A percentile compares a stretch with the other conserved stretches of the same genome.
Conservation (phyloP, 1,140 invertebrate genomes). For the Nephila pilipes region DNA sequence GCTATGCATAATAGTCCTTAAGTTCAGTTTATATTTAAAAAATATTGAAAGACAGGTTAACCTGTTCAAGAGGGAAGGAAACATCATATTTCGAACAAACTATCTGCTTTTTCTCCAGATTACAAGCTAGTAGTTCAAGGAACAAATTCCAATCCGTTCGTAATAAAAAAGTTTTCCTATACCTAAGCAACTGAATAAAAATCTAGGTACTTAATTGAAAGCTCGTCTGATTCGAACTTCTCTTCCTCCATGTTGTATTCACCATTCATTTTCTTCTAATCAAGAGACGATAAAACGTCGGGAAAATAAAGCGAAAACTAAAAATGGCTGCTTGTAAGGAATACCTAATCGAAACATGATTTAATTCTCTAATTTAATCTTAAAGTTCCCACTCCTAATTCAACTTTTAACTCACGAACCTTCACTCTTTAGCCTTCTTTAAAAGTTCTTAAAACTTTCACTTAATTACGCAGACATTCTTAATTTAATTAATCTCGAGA, state of each 20-base stretch:
- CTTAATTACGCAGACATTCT: constrained; percentile 31
- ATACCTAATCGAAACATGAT: background rate
- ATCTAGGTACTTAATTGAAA: no score
- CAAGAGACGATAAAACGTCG: background rate
- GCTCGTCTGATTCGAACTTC: background rate
- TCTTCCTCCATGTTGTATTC: background rate
- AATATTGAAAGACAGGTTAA: no score
- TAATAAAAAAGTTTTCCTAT: no score
- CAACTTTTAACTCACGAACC: constrained; percentile 4
- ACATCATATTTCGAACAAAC: no score
- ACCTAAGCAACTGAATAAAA: no score
- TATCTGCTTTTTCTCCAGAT: no score
- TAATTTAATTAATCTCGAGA: constrained; percentile 20
- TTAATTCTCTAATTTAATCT: constrained; percentile 29
- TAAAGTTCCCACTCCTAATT: background rate
- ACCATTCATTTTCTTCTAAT: background rate
- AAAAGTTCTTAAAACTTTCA: constrained; percentile 31
- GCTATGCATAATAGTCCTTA: no score
- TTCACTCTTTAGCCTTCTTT: background rate
- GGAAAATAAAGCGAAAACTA: background rate
- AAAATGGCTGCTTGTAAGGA: background rate
- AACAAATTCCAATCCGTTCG: no score
- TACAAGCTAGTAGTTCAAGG: no score
- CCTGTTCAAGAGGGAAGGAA: no score
- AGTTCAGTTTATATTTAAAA: no score